A percentile compares a stretch with the other conserved stretches of the same genome.
Conservation (phyloP, 2,113 vertebrate genomes). For the Petaurus breviceps region DNA sequence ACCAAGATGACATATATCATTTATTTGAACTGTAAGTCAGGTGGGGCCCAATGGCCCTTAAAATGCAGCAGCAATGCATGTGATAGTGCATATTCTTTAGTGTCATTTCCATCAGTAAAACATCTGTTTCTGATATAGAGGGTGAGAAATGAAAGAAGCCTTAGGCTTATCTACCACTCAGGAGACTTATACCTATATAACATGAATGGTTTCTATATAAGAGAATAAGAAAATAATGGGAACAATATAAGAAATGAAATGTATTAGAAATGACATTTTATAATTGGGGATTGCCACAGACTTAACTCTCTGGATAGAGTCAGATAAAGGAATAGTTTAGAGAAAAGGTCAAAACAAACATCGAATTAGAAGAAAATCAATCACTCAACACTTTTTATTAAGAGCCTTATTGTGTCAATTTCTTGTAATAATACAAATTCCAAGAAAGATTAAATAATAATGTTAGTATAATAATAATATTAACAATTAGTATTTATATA, state of each 20-base stretch:
- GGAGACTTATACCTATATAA: not conserved
- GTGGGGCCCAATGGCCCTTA: too few relatives aligned
- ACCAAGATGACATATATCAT: not conserved
- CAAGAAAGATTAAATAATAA: not conserved
- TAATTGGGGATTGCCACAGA: not conserved
- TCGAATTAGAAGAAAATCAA: not conserved
- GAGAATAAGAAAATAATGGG: not conserved
- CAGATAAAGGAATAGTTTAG: not conserved
- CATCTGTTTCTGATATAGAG: not conserved
- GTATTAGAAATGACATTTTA: not conserved
- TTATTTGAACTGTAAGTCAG: not conserved
- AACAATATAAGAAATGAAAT: not conserved
- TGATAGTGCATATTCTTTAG: not conserved
- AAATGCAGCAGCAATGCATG: not conserved
- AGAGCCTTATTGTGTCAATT: not conserved
- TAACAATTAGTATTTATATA: not conserved
- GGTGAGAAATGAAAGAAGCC: not conserved
- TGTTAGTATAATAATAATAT: not conserved
- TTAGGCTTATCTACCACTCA: not conserved
- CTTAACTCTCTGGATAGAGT: not conserved
- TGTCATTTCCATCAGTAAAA: not conserved
- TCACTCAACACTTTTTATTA: not conserved
- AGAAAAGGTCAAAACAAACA: not conserved
- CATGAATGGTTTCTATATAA: not conserved
- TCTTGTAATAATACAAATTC: not conserved